These are phyloP conservation scores for Cheilosia impressa DNA, from an alignment of 2,888 invertebrate species.

Conservation along the genomic window DNA sequence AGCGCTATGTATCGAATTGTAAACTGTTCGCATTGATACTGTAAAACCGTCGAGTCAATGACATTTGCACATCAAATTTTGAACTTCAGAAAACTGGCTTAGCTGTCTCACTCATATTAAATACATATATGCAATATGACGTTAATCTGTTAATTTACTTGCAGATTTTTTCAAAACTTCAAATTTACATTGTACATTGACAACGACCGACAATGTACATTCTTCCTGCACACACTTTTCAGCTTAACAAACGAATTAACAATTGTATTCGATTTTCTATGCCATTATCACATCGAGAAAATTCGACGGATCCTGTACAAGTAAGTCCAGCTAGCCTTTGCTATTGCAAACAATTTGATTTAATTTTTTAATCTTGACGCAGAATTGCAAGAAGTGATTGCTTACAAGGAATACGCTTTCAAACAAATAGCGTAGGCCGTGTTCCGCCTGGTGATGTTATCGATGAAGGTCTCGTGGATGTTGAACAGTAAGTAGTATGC, in stretches of 20 bases:
- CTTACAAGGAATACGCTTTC: conserved; percentile 81
- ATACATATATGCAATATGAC: background rate
- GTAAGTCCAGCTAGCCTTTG: conserved; percentile 76
- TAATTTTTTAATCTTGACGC: background rate
- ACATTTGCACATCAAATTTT: no score
- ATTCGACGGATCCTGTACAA: conserved; percentile 81
- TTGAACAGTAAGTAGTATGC: conserved; percentile 80
- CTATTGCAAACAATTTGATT: background rate
- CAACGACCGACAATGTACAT: conserved; percentile 82
- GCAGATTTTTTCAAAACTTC: conserved; percentile 82
- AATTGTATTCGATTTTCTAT: conserved; percentile 82
- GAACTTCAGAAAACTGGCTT: no score
- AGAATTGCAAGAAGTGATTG: conserved; percentile 82
- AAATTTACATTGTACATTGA: conserved; percentile 81
- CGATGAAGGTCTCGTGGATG: conserved; percentile 81
- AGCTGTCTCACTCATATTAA: background rate
- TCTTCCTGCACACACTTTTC: conserved; percentile 81
- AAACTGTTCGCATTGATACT: no score
- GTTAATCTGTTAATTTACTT: background rate
- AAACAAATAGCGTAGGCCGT: conserved; percentile 81
- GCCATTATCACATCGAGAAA: conserved; percentile 82
- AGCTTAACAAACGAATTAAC: conserved; percentile 81
- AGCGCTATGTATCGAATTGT: no score
- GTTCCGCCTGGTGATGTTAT: conserved; percentile 80
- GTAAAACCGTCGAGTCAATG: no score